These are phyloP conservation scores for Calypte anna DNA, from an alignment of 2,113 vertebrate genomes.

Conservation along the genomic window DNA sequence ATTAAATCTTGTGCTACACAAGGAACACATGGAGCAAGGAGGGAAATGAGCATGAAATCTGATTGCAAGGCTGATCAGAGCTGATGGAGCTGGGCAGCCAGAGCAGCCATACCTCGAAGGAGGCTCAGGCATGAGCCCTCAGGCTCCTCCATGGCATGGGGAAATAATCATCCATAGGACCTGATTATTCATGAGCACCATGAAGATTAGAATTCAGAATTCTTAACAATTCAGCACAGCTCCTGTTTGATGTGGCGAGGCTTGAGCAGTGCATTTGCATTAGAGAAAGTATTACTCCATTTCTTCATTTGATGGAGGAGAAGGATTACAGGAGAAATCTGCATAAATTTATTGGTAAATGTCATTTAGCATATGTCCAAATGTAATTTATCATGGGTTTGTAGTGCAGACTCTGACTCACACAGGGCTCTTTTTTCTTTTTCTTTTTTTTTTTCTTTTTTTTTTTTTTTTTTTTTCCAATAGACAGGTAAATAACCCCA, in stretches of 20 bases:
- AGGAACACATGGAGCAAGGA: neutral
- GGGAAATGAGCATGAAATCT: neutral
- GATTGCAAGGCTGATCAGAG: neutral
- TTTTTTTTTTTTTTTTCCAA: neutral
- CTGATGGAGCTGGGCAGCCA: neutral
- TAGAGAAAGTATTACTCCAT: constrained; percentile 46
- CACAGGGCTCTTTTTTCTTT: neutral
- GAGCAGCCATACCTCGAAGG: neutral
- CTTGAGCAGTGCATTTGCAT: constrained; percentile 40
- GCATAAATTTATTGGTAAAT: constrained; percentile 62
- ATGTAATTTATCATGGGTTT: constrained; percentile 20
- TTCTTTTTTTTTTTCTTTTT: neutral
- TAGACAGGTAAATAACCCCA: constrained; percentile 14
- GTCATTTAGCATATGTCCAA: constrained; percentile 60
- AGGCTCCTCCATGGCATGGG: neutral
- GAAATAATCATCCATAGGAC: neutral
- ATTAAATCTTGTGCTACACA: accelerated
- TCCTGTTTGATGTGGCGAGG: constrained; percentile 21
- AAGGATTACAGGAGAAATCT: constrained; percentile 68
- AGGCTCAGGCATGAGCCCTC: neutral
- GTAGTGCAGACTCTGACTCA: constrained; percentile 51
- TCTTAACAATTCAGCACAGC: neutral
- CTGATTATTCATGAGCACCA: constrained; percentile 59
- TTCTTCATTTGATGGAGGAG: constrained; percentile 52
- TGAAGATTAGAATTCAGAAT: neutral